Evolutionary conservation across 1,140 invertebrate species (phyloP).

Genomic region (Diprion similis): DNA sequence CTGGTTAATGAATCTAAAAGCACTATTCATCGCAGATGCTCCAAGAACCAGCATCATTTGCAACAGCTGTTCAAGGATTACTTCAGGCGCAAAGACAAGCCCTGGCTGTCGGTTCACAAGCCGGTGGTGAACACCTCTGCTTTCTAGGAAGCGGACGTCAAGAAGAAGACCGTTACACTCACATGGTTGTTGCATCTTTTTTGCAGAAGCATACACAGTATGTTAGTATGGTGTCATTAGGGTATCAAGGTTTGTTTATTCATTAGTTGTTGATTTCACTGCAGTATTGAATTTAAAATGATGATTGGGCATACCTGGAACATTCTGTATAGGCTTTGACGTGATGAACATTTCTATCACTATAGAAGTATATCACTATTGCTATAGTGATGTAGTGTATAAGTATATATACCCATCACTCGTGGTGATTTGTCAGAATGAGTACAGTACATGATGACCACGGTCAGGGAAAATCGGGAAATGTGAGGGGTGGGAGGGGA

Average conservation of each 20-base stretch:
- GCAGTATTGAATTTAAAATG: too few species aligned
- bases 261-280: neutral
- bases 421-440: too few species aligned
- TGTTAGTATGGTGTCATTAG: conserved; percentile 91
- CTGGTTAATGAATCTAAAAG: neutral
- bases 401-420: too few species aligned
- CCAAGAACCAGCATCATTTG: conserved; percentile 93
- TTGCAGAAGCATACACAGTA: conserved; percentile 92
- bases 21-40: conserved; percentile 73
- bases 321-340: neutral
- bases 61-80: conserved; percentile 93
- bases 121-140: conserved; percentile 95
- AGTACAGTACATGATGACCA: too few species aligned
- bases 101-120: conserved; percentile 84
- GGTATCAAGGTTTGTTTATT: conserved; percentile 74
- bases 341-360: neutral
- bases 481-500: too few species aligned
- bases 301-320: too few species aligned
- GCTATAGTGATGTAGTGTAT: too few species aligned
- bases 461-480: too few species aligned
- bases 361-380: too few species aligned
- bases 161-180: conserved; percentile 95
- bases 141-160: conserved; percentile 95
- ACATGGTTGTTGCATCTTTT: conserved; percentile 98
- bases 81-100: conserved; percentile 90